Evolutionary conservation across 2,888 invertebrate genomes (phyloP), one percentile per base, ranked within the genome.

Genomic region (Euplagia quadripunctaria): DNA sequence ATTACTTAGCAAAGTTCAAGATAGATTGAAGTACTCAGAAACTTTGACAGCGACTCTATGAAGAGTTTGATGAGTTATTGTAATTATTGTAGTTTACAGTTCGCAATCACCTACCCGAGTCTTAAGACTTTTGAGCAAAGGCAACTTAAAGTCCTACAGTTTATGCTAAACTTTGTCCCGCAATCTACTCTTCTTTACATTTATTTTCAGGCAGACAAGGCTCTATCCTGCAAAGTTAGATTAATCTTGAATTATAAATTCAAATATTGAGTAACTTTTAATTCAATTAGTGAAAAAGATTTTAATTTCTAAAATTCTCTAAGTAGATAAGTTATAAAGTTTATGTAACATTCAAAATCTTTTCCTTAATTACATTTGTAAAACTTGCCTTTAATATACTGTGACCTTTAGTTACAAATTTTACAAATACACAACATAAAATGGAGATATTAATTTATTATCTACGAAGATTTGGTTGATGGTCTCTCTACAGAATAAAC

Each of bases 1-100:
- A 95, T 95, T 94, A 94, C 94, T 91, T 89, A 90, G 89, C 87
- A 87, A 93, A 94, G 88, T 94, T 93, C 87, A 84, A 88, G 90
- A 94, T 93, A 91, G 91, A 94, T 94, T 93, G 90, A 90, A 93
- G 91, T 89, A 89, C 91, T 92, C 89, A 76, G 79, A 82, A 89
- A 92, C 89, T 92, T 85, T 88, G 91, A 89, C 90, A 87, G 87
- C 83, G 76, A 76, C 73, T 81, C 81, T 79, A 85, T 84, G 84
- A 86, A 79, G 86, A 91, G 87, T 90, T 93, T 91, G 89, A 90
- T 86, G 87, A 86, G 86, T 88, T 86, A 90, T 90, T 88, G 82
- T 83, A 86, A 89, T 89, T 86, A 87, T 84, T 87, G 82, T 85
- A 83, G 82, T 83, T 86, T 77, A 71, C 75, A 78, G 81, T 78